Evolutionary conservation across 2,113 vertebrate genomes (phyloP), one percentile per base, ranked within the genome.

Genomic region (Butorides virescens): DNA sequence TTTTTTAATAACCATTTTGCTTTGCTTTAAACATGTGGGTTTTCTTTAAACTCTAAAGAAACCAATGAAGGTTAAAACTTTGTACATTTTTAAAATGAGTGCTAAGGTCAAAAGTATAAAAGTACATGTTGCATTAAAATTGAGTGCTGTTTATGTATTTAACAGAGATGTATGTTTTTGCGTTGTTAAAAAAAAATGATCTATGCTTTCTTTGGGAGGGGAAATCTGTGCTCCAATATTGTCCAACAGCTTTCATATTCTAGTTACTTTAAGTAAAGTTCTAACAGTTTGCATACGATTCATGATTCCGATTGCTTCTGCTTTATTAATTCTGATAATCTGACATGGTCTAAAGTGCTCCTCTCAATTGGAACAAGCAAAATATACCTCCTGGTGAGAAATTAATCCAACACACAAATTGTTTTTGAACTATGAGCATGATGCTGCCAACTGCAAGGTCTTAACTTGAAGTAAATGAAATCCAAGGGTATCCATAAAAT

Each of bases 191-290:
- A 91, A 91, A 78, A 42, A 86, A 89, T 46, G 53, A 88, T 61
- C 62, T 73, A 44, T 88, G 67, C 55, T 93, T 97, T 95, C 42
- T 82, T 56, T 13, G 20, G n/a, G 56, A 55, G 46, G 42, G 50
- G 21, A 55, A 12, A 74, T 94, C 78, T 93, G 79, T 96, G 92
- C 90, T 96, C 74, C 71, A 50, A 21, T 68, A 79, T 56, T 93
- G 93, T 97, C 95, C 77, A 81, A 87, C 37, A 77, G 95, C 86
- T 96, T 97, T 97, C 96, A 96, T 92, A 92, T 73, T 96, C 93
- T 85, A 90, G 82, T 89, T 95, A 91, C 89, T 96, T 94, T 85
- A 93, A 98, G 96, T 97, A 98, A 97, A 98, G 90, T 96, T 97
- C 90, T 88, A 95, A 95, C 55, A 81, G 50, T 92, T 97, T 94